Evolutionary conservation across 1,140 invertebrate genomes (phyloP).

Genomic region (Drosophila mojavensis): DNA sequence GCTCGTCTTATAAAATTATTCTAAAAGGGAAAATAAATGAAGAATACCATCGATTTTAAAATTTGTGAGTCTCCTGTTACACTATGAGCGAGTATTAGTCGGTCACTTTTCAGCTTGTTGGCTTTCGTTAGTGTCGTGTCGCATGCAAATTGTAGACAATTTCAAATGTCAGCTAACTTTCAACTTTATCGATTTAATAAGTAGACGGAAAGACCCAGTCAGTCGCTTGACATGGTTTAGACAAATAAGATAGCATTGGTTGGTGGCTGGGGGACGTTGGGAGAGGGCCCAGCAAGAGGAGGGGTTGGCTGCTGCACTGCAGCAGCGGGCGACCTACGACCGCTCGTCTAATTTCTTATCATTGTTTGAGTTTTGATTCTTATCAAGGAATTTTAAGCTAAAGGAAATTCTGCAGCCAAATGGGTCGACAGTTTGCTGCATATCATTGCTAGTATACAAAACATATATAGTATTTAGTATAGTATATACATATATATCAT

Average conservation of each 20-base stretch:
- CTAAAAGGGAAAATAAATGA: too few species aligned
- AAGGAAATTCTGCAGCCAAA: slow-evolving; percentile 51
- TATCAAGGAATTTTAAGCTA: slow-evolving; percentile 34
- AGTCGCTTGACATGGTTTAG: neutral
- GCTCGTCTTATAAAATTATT: too few species aligned
- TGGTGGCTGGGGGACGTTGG: neutral
- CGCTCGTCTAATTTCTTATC: slow-evolving; percentile 50
- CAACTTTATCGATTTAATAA: slow-evolving; percentile 72
- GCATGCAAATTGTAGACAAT: slow-evolving; percentile 30
- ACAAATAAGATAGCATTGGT: slow-evolving; percentile 39
- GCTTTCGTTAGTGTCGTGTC: neutral
- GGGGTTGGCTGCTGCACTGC: neutral
- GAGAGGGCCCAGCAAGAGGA: too few species aligned
- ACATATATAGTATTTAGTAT: too few species aligned
- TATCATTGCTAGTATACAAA: slow-evolving; percentile 58
- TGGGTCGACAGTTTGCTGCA: slow-evolving; percentile 58
- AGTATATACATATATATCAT: slow-evolving; percentile 14
- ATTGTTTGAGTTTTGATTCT: slow-evolving; percentile 15
- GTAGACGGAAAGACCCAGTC: slow-evolving; percentile 4
- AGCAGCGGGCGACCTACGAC: slow-evolving; percentile 17
- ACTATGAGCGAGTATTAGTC: too few species aligned
- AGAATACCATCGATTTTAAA: too few species aligned
- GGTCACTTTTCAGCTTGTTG: too few species aligned
- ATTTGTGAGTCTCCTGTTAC: too few species aligned
- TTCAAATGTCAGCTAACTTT: slow-evolving; percentile 49